These are phyloP conservation scores for Varecia variegata DNA, from an alignment of 2,797 vertebrate species.

Conservation along the genomic window DNA sequence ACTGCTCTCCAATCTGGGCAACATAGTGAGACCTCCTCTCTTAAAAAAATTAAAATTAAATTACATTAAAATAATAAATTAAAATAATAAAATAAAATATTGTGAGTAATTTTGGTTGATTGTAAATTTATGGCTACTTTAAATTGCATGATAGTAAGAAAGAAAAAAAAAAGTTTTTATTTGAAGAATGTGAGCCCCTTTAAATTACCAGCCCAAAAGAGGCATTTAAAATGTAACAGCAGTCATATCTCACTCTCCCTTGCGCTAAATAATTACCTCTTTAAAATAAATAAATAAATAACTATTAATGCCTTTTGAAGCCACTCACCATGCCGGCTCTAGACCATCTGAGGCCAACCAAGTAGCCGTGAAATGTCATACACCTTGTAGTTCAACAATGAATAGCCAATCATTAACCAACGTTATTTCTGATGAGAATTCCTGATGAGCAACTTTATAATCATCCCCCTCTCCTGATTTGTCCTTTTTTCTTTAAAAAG, in stretches of 20 bases:
- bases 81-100: neutral
- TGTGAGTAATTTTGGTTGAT: neutral
- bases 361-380: neutral
- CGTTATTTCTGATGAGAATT: neutral
- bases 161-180: no score
- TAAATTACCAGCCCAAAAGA: neutral
- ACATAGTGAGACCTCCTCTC: neutral
- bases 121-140: neutral
- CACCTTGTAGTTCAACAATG: neutral
- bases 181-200: neutral
- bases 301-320: neutral
- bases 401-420: neutral
- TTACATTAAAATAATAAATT: no score
- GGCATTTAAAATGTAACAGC: neutral
- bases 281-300: neutral
- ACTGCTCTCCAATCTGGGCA: neutral
- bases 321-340: neutral
- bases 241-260: neutral
- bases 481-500: neutral
- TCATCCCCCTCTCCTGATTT: neutral
- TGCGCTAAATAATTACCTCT: neutral
- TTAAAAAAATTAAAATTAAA: neutral
- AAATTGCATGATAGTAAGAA: neutral
- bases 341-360: neutral
- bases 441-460: neutral